A percentile compares a stretch with the other conserved stretches of the same genome.
phyloP scores from a whole-genome alignment of 2,797 vertebrate genomes.

The Chrosomus eos region DNA sequence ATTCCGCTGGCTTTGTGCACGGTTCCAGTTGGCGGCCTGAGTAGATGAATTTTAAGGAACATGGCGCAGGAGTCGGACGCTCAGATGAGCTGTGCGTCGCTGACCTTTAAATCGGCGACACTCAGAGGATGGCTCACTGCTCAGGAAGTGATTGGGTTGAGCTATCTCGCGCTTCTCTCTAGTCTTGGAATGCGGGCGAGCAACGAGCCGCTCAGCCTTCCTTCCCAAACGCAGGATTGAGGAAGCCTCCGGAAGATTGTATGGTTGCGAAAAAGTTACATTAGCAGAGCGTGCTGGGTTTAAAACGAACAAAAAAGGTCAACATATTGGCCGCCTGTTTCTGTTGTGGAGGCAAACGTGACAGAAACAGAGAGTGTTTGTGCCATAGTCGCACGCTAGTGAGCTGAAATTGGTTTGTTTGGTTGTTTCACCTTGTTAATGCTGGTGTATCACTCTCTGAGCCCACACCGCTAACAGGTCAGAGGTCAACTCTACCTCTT shows the following conservation, averaged over 20 bases:
- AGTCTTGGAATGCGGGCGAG: constrained; percentile 51
- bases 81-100: constrained; percentile 65
- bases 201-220: constrained; percentile 36
- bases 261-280: constrained; percentile 45
- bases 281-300: constrained; percentile 26
- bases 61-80: constrained; percentile 64
- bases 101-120: constrained; percentile 80
- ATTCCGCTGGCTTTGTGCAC: constrained; percentile 59
- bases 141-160: constrained; percentile 63
- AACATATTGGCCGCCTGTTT: constrained; percentile 30
- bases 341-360: neutral
- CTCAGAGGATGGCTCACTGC: constrained; percentile 72
- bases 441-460: constrained; percentile 25
- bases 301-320: constrained; percentile 53
- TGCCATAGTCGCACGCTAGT: constrained; percentile 1
- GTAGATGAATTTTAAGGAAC: constrained; percentile 65
- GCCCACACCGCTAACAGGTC: constrained; percentile 40
- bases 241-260: constrained; percentile 17
- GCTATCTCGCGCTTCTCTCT: constrained; percentile 54
- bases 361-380: constrained; percentile 6
- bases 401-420: constrained; percentile 49
- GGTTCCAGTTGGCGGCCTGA: constrained; percentile 63
- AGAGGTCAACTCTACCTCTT: constrained; percentile 50
- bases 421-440: constrained; percentile 47
- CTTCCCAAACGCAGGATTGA: constrained; percentile 7